These are phyloP conservation scores for Cephus nigrinus DNA, from an alignment of 2,888 invertebrate genomes.

Conservation along the genomic window DNA sequence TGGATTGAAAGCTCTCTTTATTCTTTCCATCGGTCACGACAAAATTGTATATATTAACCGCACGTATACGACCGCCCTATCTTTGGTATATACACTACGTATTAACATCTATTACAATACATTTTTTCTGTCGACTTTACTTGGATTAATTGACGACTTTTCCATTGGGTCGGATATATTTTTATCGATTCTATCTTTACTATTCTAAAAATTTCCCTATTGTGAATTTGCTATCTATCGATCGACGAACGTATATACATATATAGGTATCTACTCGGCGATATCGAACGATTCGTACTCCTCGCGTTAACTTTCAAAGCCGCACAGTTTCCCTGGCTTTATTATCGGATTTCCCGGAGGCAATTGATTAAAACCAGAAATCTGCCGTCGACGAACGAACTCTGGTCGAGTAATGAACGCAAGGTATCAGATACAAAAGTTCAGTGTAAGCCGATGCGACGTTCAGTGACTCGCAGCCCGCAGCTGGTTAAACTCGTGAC, in stretches of 20 bases:
- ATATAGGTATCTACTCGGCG: background rate
- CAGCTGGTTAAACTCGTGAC: background rate
- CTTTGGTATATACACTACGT: background rate
- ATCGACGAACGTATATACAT: background rate
- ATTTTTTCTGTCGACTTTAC: background rate
- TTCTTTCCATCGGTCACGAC: background rate
- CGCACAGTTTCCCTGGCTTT: background rate
- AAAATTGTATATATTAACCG: background rate
- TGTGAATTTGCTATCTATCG: background rate
- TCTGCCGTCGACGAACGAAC: background rate
- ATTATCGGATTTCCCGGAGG: background rate
- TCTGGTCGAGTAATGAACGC: background rate
- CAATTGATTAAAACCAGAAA: background rate
- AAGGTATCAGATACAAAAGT: background rate
- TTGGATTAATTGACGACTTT: background rate
- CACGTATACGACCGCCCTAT: background rate
- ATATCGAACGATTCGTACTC: background rate
- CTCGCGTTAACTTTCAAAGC: background rate
- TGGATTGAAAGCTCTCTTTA: background rate
- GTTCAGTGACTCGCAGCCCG: background rate
- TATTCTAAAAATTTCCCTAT: background rate
- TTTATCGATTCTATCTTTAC: background rate
- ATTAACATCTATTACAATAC: background rate
- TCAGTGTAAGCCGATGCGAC: background rate
- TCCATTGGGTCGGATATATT: background rate